Percentiles rank a stretch among this genome's conserved stretches.
These are phyloP conservation scores for Hylyphantes graminicola DNA, from an alignment of 1,140 invertebrate species.

Conservation along the genomic window DNA sequence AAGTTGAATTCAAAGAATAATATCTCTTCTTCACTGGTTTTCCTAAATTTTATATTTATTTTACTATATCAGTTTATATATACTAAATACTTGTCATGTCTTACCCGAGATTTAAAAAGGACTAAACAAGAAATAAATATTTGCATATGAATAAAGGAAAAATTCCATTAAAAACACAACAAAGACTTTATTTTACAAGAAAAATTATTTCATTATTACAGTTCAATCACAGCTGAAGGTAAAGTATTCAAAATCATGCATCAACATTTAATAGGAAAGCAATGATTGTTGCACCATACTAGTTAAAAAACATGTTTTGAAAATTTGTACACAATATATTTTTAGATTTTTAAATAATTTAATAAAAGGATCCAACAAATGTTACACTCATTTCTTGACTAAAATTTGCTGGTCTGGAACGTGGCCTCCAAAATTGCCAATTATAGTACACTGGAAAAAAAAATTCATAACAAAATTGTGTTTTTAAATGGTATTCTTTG, in stretches of 20 bases:
- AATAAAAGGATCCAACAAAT: conserved; percentile 80
- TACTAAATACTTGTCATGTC: no score
- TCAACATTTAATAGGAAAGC: no score
- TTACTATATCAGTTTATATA: no score
- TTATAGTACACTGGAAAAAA: conserved; percentile 82
- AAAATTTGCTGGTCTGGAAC: conserved; percentile 73
- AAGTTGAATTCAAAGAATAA: no score
- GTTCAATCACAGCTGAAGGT: background rate
- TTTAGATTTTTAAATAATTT: conserved; percentile 61
- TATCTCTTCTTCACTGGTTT: no score
- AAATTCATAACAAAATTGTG: conserved; percentile 60
- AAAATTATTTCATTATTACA: background rate
- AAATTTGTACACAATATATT: background rate
- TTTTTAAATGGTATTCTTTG: no score
- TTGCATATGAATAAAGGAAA: no score
- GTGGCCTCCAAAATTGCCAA: conserved; percentile 84
- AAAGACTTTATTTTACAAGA: background rate
- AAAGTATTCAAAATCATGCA: background rate
- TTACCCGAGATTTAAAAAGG: no score
- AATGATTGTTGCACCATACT: no score
- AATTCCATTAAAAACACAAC: no score
- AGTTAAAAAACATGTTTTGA: background rate
- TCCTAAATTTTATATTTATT: no score
- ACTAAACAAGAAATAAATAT: no score
- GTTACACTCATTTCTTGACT: conserved; percentile 74